Percentiles rank a stretch among this genome's conserved stretches.
These are phyloP conservation scores for Nothoprocta pentlandii DNA, from an alignment of 2,113 vertebrate species.

Conservation along the genomic window DNA sequence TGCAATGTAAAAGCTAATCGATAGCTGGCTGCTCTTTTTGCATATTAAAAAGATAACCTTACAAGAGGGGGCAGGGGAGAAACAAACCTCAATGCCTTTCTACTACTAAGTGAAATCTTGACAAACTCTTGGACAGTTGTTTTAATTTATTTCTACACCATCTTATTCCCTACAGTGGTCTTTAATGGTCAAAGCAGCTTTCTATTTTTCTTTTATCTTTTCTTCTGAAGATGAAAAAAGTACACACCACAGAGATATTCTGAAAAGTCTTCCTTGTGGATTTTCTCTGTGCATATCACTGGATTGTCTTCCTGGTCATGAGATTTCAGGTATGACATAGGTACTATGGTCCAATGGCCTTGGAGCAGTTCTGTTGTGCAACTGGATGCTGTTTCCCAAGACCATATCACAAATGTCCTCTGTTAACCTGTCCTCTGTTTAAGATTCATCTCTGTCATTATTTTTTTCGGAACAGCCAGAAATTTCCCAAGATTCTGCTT, in stretches of 20 bases:
- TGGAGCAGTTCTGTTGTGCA: not conserved
- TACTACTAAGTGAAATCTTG: not conserved
- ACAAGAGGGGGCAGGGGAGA: not conserved
- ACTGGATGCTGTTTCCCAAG: not conserved
- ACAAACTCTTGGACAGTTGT: not conserved
- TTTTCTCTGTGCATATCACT: not conserved
- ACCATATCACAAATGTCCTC: not conserved
- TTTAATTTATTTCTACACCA: not conserved
- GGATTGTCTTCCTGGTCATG: not conserved
- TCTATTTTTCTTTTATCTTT: not conserved
- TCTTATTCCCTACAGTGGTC: not conserved
- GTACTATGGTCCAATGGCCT: fast-evolving
- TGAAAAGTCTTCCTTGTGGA: not conserved
- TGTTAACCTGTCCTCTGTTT: not conserved
- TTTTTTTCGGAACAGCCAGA: not conserved
- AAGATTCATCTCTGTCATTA: not conserved
- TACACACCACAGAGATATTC: not conserved
- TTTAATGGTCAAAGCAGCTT: not conserved
- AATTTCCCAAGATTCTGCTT: not conserved
- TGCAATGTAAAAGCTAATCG: constrained; percentile 39
- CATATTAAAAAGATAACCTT: constrained; percentile 58
- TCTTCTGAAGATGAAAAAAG: not conserved
- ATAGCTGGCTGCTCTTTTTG: constrained; percentile 57
- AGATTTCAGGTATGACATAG: not conserved
- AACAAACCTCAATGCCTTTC: not conserved